Base-by-base conservation (phyloP, 2,888 invertebrate species). In the Portevinia maculata region DNA sequence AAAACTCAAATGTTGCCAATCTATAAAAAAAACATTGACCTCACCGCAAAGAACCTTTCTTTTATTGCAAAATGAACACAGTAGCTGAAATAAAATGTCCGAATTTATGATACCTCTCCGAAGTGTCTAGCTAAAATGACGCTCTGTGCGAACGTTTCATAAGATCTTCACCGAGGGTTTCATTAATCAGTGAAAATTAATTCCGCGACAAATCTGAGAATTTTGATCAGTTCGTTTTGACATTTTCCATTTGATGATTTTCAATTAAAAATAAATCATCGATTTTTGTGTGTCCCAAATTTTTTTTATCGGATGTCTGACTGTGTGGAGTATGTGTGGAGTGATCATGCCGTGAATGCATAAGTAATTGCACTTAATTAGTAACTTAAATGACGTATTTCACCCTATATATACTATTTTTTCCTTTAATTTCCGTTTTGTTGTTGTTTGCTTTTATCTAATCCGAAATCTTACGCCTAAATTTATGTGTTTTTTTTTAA, bases 361-460 rank as follows among this genome's bases (percentile, higher is more conserved):
- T 76, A 76, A 71, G 81, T 81, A 81, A 81, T 81, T 81, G 81
- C 81, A 81, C 81, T 81, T 81, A 71, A 81, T 76, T 76, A 65
- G 52, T 76, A 81, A 76, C 62, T 46, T 70, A 60, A 13, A 69
- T 57, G 65, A 52, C 69, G 53, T 34, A 30, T 50, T 64, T 62
- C 44, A 67, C 28, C 24, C 21, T 17, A 41, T 34, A 30, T 32
- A 60, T 13, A 46, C 52, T 64, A 46, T 48, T 50, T 17, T 37
- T 65, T 37, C 24, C 46, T 24, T 32, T 64, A 15, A 50, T 67
- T 75, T 64, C 39, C 50, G 48, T 44, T 62, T 62, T 53, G 48
- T 64, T 81, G 76, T 52, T 70, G 39, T 15, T 39, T 46, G 21
- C 17, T 17, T 24, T 79, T 69, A 67, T 74, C 74, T 70, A 75